Evolutionary conservation across 2,113 vertebrate species (phyloP), one percentile per base, ranked within the genome.

Genomic region (Neopipo cinnamomea): DNA sequence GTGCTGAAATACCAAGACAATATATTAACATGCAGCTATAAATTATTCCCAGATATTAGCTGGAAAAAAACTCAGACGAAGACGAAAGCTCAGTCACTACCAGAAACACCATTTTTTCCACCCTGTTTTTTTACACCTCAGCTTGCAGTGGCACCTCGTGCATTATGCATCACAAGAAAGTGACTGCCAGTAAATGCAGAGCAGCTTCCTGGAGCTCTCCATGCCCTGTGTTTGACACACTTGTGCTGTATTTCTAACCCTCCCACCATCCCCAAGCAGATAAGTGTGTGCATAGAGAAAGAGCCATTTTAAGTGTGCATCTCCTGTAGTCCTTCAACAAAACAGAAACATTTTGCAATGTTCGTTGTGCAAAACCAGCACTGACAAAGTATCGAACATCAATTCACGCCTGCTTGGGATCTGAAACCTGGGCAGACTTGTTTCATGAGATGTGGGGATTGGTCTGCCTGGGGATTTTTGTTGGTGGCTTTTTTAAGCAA

Each of bases 1-100:
- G 72, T 75, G 70, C 88, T 90, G 52, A 92, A 95, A 95, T 71
- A 82, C 50, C 53, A 67, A 87, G 94, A 76, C 83, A 89, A 52
- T 42, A 12, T 79, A 90, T 94, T 89, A 94, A 61, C 63, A 83
- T 74, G 75, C 85, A 78, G 68, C 90, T 63, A 94, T 75, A 53
- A 95, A 86, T 82, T 67, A 91, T 85, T 94, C 83, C 88, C 86
- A 83, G 67, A 95, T 95, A 96, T 96, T 93, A 97, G 80, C 59
- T 73, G 35, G 31, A 82, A 89, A 92, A 59, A 84, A 84, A 72
- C 19, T 75, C 44, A 67, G 65, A 88, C 55, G 63, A 52, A 93
- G 66, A 88, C 24, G 50, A 89, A 79, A 72, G 53, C 55, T 87
- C 65, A 44, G 46, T 55, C 72, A 47, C 76, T 55, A 92, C 68